Evolutionary conservation across 2,888 invertebrate genomes (phyloP), one percentile per base, ranked within the genome.

Genomic region (Synergus laeviventris): DNA sequence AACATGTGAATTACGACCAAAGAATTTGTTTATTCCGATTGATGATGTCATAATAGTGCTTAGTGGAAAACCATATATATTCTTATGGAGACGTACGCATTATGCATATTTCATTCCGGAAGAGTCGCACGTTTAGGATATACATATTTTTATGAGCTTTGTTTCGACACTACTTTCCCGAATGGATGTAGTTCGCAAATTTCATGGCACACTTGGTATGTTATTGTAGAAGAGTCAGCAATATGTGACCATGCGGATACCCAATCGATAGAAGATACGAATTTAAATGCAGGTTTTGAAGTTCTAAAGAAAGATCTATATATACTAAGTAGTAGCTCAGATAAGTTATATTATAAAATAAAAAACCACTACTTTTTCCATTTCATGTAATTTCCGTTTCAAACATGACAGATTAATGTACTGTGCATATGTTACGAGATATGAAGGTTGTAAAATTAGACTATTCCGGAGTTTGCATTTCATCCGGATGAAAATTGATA

Each of bases 181-280:
- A 70, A 49, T 45, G 70, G 70, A 49, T 45, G 31, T 16, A 49
- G 70, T 70, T 70, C n/a, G 31, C 45, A 70, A 49, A 70, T 70
- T 70, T 70, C 49, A 70, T 49, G 70, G 45, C 49, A 31, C 70
- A 70, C 49, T 70, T 70, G 70, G 70, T 45, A 31, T 45, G 36
- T 49, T 70, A 49, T 70, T 70, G 70, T 70, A 49, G 18, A 70
- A 31, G 18, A 70, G 31, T 70, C 70, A 70, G 70, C 70, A 70
- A 70, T 70, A 70, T 45, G 70, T 70, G 70, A 49, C 66, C 66
- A 49, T 66, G 31, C 42, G n/a, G 39, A 62, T 39, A n/a, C 18
- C 16, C 66, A 45, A 45, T 66, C 66, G 66, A 66, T 66, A 45
- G 24, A 4, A 16, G 14, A 66, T 31, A 31, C 31, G 45, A 66